These are phyloP conservation scores for Drosophila subobscura DNA, from an alignment of 1,140 invertebrate genomes.

Conservation along the genomic window DNA sequence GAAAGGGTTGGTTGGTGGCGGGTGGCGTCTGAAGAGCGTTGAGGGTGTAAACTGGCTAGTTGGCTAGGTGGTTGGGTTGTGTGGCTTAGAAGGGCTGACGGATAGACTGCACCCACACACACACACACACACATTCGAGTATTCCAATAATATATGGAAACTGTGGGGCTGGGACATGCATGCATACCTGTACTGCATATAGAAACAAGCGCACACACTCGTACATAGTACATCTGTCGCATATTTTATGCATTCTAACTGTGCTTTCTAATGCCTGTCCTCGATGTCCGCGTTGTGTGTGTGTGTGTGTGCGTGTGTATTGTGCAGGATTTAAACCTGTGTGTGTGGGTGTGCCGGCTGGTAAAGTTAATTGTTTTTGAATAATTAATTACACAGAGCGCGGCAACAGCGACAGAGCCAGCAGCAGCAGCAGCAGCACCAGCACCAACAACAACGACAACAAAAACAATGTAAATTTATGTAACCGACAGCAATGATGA, in stretches of 20 bases:
- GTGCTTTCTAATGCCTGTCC: slow-evolving; percentile 52
- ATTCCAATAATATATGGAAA: background rate
- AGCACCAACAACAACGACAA: too few relatives aligned
- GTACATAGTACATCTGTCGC: slow-evolving; percentile 11
- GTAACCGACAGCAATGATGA: slow-evolving; percentile 23
- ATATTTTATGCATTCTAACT: slow-evolving; percentile 72
- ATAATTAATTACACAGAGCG: slow-evolving; percentile 69
- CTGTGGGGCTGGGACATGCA: background rate
- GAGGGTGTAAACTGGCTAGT: too few relatives aligned
- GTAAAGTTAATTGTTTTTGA: slow-evolving; percentile 76
- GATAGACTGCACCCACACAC: too few relatives aligned
- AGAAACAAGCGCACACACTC: slow-evolving; percentile 32
- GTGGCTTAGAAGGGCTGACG: too few relatives aligned
- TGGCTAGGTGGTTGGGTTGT: too few relatives aligned
- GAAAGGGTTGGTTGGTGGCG: background rate
- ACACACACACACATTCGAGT: too few relatives aligned
- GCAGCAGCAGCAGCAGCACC: background rate
- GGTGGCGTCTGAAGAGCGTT: too few relatives aligned
- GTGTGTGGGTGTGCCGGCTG: slow-evolving; percentile 31
- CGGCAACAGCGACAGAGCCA: slow-evolving; percentile 25
- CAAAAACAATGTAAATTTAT: slow-evolving; percentile 44
- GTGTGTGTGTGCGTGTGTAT: slow-evolving; percentile 20
- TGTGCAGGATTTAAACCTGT: background rate
- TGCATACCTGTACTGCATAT: slow-evolving; percentile 2
- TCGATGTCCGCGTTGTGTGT: slow-evolving; percentile 2